Evolutionary conservation across 2,888 invertebrate species (phyloP), one percentile per base, ranked within the genome.

Genomic region (Actias luna): DNA sequence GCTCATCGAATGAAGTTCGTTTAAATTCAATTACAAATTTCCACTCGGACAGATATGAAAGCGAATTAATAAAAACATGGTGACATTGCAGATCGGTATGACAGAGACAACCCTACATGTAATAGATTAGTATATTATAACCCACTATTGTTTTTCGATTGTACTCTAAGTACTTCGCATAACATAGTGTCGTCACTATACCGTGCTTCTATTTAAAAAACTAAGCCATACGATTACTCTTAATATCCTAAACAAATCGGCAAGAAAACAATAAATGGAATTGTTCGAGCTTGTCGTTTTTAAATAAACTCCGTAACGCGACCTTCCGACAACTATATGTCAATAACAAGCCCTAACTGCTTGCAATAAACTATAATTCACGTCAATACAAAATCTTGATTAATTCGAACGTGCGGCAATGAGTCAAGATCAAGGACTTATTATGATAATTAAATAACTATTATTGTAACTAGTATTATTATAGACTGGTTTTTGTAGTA

Each of bases 391-490:
- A 2, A 12, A n/a, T 55, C 18, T 33, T 14, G 5, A 29, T 5
- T 10, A 55, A 31, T 61, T 58, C 59, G 61, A 62, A 64, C 62
- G 64, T 58, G 57, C 46, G 63, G 58, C 58, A 39, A 39, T 39
- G 63, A 71, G 67, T 70, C 77, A 80, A 79, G 79, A 78, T 79
- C 82, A 84, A 82, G 82, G 82, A 65, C 70, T 71, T 59, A 65
- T 62, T 64, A 27, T 31, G 8, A 39, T 16, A 27, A 60, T 52
- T 52, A 35, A 58, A 16, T 39, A 42, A 31, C 25, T 18, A 62
- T 35, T 18, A 50, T 50, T 35, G 35, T 35, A n/a, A 52, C 8
- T 29, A 27, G 39, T 25, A 29, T 55, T 29, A 55, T 29, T 55
- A 55, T 55, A 29, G 29, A 55, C 16, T 7, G 0, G 16, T 29